phyloP scores from a whole-genome alignment of 2,797 vertebrate genomes.

The Dromococcyx pavoninus region DNA sequence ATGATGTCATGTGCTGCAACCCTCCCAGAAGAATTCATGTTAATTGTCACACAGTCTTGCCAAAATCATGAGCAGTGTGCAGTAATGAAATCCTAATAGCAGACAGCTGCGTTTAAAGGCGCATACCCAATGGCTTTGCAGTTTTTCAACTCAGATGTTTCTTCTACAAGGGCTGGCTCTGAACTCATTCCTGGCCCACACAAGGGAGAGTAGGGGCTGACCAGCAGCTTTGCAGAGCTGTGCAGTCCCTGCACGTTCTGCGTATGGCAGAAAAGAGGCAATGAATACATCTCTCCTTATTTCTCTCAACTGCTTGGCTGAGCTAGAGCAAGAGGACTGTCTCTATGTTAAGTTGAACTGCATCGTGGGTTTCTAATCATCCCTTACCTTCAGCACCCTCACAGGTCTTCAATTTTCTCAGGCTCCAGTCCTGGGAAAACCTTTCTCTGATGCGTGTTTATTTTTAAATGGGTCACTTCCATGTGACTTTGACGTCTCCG shows the following conservation, averaged over 20 bases:
- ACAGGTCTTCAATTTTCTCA: neutral
- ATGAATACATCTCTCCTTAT: neutral
- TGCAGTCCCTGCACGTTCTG: accelerated
- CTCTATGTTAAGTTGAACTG: neutral
- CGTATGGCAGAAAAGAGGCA: neutral
- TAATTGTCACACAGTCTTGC: conserved; percentile 66
- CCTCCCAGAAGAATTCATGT: conserved; percentile 60
- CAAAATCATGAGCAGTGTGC: conserved; percentile 48
- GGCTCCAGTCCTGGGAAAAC: neutral
- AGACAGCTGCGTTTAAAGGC: conserved; percentile 52
- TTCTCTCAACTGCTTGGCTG: neutral
- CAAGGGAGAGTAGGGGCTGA: neutral
- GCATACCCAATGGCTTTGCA: neutral
- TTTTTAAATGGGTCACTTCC: conserved; percentile 7
- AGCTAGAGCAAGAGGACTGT: neutral
- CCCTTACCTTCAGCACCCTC: neutral
- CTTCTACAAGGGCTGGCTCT: neutral
- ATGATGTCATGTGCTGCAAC: conserved; percentile 70
- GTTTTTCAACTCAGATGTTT: neutral
- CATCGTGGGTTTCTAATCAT: neutral
- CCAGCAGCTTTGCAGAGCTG: neutral
- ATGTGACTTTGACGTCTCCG: neutral
- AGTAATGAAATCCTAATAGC: conserved; percentile 67
- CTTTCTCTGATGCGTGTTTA: neutral
- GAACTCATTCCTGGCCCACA: neutral